These are phyloP conservation scores for Mactra quadrangularis DNA, from an alignment of 1,140 invertebrate species.

Conservation along the genomic window DNA sequence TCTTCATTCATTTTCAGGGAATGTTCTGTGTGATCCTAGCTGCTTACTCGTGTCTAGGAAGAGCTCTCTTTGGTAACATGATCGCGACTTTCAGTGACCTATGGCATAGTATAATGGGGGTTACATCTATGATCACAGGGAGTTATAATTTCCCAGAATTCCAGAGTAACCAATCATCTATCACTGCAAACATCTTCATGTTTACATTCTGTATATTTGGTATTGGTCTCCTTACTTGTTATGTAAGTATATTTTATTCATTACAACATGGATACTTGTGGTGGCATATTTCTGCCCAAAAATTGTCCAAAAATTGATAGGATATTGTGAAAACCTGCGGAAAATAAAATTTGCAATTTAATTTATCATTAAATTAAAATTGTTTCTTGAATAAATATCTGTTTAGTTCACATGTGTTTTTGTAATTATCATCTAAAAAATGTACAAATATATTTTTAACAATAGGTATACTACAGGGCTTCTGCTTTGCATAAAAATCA, in stretches of 20 bases:
- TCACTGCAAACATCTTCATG: slow-evolving; percentile 68
- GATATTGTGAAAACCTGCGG: no score
- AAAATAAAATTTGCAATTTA: no score
- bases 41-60: slow-evolving; percentile 75
- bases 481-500: no score
- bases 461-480: no score
- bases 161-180: slow-evolving; percentile 35
- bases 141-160: slow-evolving; percentile 60
- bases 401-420: no score
- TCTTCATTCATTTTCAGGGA: slow-evolving; percentile 75
- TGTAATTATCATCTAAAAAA: no score
- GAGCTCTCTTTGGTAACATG: slow-evolving; percentile 75
- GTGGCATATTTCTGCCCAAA: no score
- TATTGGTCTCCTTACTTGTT: slow-evolving; percentile 74
- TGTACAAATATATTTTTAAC: no score
- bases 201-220: slow-evolving; percentile 72
- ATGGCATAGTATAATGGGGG: slow-evolving; percentile 72
- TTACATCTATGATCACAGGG: slow-evolving; percentile 73
- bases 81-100: slow-evolving; percentile 70
- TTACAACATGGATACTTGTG: no score
- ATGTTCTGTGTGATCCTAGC: slow-evolving; percentile 73
- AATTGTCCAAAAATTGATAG: no score
- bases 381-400: no score
- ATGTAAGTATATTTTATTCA: slow-evolving; percentile 76
- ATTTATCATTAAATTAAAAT: no score